These are phyloP conservation scores for Heliconius sara DNA, from an alignment of 2,888 invertebrate species.

Conservation along the genomic window DNA sequence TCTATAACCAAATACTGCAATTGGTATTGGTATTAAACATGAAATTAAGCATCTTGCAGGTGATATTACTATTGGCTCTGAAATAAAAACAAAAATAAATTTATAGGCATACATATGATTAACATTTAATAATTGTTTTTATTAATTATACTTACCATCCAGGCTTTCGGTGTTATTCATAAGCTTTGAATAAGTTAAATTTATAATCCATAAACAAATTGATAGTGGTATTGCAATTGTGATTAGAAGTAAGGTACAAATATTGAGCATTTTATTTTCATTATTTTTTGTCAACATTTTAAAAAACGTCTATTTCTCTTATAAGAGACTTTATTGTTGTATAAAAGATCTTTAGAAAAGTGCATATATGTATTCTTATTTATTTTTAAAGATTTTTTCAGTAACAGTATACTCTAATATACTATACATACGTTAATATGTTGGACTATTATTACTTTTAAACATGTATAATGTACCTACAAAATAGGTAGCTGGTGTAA, in stretches of 20 bases:
- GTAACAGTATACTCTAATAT: neutral
- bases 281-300: conserved; percentile 45
- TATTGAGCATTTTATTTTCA: conserved; percentile 52
- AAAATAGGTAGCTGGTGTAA: too few relatives aligned
- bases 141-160: conserved; percentile 73
- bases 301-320: neutral
- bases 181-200: conserved; percentile 87
- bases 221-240: conserved; percentile 89
- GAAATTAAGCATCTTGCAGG: conserved; percentile 87
- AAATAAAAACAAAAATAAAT: conserved; percentile 52
- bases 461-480: too few relatives aligned
- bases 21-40: conserved; percentile 85
- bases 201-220: conserved; percentile 89
- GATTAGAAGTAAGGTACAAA: conserved; percentile 86
- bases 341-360: neutral
- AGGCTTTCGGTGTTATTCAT: conserved; percentile 76
- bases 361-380: neutral
- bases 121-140: neutral
- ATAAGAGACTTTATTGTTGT: neutral
- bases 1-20: conserved; percentile 87
- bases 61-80: conserved; percentile 85
- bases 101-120: neutral
- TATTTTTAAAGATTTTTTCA: neutral
- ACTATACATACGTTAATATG: too few relatives aligned
- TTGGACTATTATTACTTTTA: too few relatives aligned